A percentile compares a stretch with the other conserved stretches of the same genome.
These are phyloP conservation scores for Lepeophtheirus nordmannii DNA, from an alignment of 2,888 invertebrate genomes.

Conservation along the genomic window DNA sequence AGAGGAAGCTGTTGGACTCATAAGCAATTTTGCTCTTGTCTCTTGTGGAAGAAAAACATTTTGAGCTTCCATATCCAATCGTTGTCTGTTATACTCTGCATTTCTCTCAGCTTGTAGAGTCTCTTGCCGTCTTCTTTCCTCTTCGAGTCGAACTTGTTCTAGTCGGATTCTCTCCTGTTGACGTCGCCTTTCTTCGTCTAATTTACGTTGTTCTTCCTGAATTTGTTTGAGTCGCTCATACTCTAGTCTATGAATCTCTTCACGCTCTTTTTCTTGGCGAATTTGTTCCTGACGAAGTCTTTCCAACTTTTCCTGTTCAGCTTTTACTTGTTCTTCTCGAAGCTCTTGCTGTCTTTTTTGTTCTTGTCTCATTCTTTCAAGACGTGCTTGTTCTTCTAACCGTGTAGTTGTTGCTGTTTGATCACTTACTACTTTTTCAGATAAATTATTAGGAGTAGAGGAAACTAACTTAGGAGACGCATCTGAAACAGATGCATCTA, in stretches of 20 bases:
- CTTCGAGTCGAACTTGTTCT: slow-evolving; percentile 21
- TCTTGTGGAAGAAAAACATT: slow-evolving; percentile 6
- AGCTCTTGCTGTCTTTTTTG: slow-evolving; percentile 19
- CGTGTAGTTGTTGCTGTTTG: background rate
- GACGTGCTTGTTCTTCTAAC: background rate
- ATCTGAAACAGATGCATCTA: background rate
- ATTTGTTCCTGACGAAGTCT: slow-evolving; percentile 22
- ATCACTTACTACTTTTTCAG: background rate
- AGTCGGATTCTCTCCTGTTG: slow-evolving; percentile 20
- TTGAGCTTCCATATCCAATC: slow-evolving; percentile 17
- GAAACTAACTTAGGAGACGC: background rate
- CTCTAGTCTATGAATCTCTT: slow-evolving; percentile 24
- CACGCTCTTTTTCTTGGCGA: slow-evolving; percentile 22
- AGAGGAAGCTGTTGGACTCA: background rate
- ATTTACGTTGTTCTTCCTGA: slow-evolving; percentile 21
- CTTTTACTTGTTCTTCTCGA: slow-evolving; percentile 14
- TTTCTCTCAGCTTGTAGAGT: slow-evolving; percentile 19
- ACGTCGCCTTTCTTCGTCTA: slow-evolving; percentile 20
- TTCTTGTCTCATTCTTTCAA: slow-evolving; percentile 13
- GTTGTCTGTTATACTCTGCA: slow-evolving; percentile 20
- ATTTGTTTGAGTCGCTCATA: slow-evolving; percentile 23
- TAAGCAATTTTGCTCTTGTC: background rate
- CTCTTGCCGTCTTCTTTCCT: slow-evolving; percentile 21
- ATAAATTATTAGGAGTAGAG: background rate
- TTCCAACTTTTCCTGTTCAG: slow-evolving; percentile 23